These are phyloP conservation scores for Zelostemma sp. DNA, from an alignment of 1,140 invertebrate genomes.

Conservation along the genomic window DNA sequence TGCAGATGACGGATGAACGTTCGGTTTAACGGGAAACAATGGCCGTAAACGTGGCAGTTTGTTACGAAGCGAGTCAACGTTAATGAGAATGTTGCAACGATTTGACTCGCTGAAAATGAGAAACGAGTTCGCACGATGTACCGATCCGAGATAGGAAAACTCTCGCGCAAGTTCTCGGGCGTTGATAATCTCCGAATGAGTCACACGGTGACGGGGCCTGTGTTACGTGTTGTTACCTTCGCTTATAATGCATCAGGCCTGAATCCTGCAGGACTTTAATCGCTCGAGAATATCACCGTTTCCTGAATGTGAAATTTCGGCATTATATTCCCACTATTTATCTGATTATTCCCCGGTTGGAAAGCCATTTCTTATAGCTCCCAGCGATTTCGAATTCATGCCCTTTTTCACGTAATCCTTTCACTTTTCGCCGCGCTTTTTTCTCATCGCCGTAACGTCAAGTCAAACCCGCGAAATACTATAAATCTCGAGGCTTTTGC, in stretches of 20 bases:
- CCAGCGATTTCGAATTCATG: neutral
- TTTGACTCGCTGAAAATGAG: too few species aligned
- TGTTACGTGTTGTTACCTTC: slow-evolving; percentile 44
- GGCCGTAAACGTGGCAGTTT: too few species aligned
- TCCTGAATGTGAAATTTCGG: slow-evolving; percentile 47
- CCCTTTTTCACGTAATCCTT: neutral
- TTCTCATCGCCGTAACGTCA: neutral
- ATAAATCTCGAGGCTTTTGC: too few species aligned
- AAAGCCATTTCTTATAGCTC: neutral
- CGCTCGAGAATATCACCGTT: slow-evolving; percentile 45
- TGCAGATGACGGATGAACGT: too few species aligned
- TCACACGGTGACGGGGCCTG: slow-evolving; percentile 31
- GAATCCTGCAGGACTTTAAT: slow-evolving; percentile 46
- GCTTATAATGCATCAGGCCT: slow-evolving; percentile 41
- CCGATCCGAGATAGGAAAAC: slow-evolving; percentile 27
- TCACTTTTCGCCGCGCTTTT: neutral
- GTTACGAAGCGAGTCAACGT: too few species aligned
- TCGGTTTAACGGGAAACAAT: too few species aligned
- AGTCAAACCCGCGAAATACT: too few species aligned
- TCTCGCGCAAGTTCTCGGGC: slow-evolving; percentile 32
- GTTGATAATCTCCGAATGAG: slow-evolving; percentile 43
- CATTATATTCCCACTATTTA: slow-evolving; percentile 41
- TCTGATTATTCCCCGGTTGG: neutral
- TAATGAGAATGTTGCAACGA: neutral
- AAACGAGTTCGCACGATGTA: neutral